Evolutionary conservation across 2,797 vertebrate species (phyloP).

Genomic region (Eurystomus glaucurus): DNA sequence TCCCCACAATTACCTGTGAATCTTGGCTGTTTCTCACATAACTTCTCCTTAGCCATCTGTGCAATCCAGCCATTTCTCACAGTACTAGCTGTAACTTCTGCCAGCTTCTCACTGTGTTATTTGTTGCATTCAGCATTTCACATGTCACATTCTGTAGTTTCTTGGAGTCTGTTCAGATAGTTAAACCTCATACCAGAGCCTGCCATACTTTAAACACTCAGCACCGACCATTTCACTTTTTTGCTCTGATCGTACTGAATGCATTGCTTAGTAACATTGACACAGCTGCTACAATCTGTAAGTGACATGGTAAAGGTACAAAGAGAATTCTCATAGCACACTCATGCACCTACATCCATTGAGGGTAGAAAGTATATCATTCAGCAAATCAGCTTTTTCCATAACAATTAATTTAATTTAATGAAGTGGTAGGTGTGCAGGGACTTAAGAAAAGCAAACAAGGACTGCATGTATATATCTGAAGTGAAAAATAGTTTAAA

Average conservation of each 20-base stretch:
- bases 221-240: background rate
- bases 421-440: background rate
- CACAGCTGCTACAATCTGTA: background rate
- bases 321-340: background rate
- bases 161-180: background rate
- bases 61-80: background rate
- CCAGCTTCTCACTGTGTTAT: conserved; percentile 43
- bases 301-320: background rate
- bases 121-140: conserved; percentile 35
- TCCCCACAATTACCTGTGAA: background rate
- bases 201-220: background rate
- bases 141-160: background rate
- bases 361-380: background rate
- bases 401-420: background rate
- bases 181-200: background rate
- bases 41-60: conserved; percentile 31
- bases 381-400: background rate
- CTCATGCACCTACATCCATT: background rate
- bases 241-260: background rate
- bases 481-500: background rate
- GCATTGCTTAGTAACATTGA: background rate
- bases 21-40: background rate
- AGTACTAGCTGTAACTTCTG: conserved; percentile 4
- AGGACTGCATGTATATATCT: background rate
- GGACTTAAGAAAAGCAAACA: background rate